Evolutionary conservation across 1,140 invertebrate species (phyloP), one percentile per base, ranked within the genome.

Genomic region (Meloidogyne exigua): DNA sequence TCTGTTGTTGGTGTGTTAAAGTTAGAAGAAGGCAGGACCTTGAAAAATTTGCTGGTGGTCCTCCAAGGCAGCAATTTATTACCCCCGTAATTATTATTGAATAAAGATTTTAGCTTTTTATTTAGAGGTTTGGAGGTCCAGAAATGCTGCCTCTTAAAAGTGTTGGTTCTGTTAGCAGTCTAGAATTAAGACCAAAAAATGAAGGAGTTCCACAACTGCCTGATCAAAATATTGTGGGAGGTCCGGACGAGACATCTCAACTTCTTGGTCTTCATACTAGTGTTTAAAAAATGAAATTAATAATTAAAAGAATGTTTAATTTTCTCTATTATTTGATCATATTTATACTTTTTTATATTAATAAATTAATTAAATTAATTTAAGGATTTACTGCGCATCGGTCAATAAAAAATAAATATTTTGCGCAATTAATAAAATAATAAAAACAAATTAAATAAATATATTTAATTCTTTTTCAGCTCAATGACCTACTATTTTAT

Each of bases 1-100:
- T 84, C 39, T 68, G 69, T 63, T 84, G 77, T 63, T 84, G 83
- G 83, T 79, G 73, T 67, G 72, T 81, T 32, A 83, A 83, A 73
- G 49, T 66, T 10, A 44, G 67, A 23, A 39, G 80, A 15, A 21
- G 63, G 25, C 74, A 80, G 36, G 79, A 80, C 23, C 64, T 25
- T 13, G 76, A 83, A 39, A 67, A 75, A 23, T 4, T 5, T 21
- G 15, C 26, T 18, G 69, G 23, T 28, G 69, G 74, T 25, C 18
- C 25, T 32, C 18, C 32, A 39, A 28, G 12, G 10, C 65, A 63
- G 44, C 71, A 71, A 71, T 73, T 73, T 66, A 39, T 73, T 23
- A 1, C 21, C 11, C 11, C 18, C n/a, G 49, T 21, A 64, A 36
- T n/a, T 18, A 64, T 11, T n/a, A 26, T 15, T 64, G 28, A 2